phyloP scores from a whole-genome alignment of 2,113 vertebrate genomes.

The Felis chaus region DNA sequence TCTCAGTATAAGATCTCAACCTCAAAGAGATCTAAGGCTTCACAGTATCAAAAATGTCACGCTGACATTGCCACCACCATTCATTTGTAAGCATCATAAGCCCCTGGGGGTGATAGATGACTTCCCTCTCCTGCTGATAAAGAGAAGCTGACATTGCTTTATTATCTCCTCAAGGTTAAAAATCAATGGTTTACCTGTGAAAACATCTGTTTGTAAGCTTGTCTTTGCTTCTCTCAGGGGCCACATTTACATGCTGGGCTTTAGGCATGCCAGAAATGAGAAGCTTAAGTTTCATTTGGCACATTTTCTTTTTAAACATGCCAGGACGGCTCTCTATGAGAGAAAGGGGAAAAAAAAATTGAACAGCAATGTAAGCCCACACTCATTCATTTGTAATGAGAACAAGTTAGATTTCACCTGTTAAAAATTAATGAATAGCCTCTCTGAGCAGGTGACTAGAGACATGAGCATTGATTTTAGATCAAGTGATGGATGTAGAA shows the following conservation, averaged over 20 bases:
- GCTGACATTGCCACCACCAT: slow-evolving; percentile 33
- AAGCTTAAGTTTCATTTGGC: slow-evolving; percentile 30
- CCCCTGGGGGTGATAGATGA: slow-evolving; percentile 66
- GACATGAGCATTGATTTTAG: slow-evolving; percentile 53
- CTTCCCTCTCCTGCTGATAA: slow-evolving; percentile 72
- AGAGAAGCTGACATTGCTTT: slow-evolving; percentile 71
- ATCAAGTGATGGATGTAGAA: slow-evolving; percentile 42
- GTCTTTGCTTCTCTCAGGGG: slow-evolving; percentile 25
- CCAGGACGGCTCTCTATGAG: not conserved
- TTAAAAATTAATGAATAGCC: slow-evolving; percentile 53
- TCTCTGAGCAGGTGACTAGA: slow-evolving; percentile 53
- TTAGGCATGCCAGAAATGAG: slow-evolving; percentile 60
- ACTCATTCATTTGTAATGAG: slow-evolving; percentile 39
- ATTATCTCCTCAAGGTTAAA: slow-evolving; percentile 76
- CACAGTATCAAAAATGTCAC: slow-evolving; percentile 47
- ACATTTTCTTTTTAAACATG: slow-evolving; percentile 58
- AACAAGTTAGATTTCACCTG: slow-evolving; percentile 46
- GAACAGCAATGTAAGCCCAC: not conserved
- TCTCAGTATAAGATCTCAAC: not conserved
- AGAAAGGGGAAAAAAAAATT: not conserved
- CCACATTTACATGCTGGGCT: slow-evolving; percentile 62
- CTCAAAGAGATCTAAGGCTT: slow-evolving; percentile 69
- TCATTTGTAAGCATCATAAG: slow-evolving; percentile 68
- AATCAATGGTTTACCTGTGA: slow-evolving; percentile 73
- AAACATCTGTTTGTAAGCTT: slow-evolving; percentile 73